Conservation (phyloP, 2,113 vertebrate genomes). For the Amblyornis subalaris region DNA sequence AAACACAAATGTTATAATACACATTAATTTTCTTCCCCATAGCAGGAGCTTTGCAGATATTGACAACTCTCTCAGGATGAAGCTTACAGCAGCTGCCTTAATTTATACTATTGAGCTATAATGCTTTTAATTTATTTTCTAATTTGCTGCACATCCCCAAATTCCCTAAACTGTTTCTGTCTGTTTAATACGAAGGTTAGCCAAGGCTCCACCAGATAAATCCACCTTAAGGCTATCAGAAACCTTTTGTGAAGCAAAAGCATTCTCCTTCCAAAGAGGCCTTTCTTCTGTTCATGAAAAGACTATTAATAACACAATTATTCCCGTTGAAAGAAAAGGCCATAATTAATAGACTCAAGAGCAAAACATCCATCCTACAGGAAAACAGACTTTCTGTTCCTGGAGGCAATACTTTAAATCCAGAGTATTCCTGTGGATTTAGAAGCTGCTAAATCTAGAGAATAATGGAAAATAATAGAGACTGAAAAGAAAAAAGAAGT, state of each 20-base stretch:
- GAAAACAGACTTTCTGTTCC: slow-evolving; percentile 21
- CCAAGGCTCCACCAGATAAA: slow-evolving; percentile 61
- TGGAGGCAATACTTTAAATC: slow-evolving; percentile 38
- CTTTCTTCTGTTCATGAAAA: slow-evolving; percentile 69
- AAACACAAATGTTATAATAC: slow-evolving; percentile 35
- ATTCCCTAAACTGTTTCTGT: slow-evolving; percentile 62
- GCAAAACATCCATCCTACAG: slow-evolving; percentile 13
- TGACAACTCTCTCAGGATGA: slow-evolving; percentile 66
- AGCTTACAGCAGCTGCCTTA: slow-evolving; percentile 56
- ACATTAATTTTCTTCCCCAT: slow-evolving; percentile 50
- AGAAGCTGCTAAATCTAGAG: slow-evolving; percentile 13
- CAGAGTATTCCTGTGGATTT: slow-evolving; percentile 44
- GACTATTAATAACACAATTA: slow-evolving; percentile 71
- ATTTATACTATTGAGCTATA: slow-evolving; percentile 66
- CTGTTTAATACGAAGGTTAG: slow-evolving; percentile 66
- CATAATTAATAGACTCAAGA: slow-evolving; percentile 64
- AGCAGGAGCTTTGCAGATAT: slow-evolving; percentile 53
- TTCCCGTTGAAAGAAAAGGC: slow-evolving; percentile 64
- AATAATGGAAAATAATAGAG: slow-evolving; percentile 39
- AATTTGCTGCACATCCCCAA: slow-evolving; percentile 66
- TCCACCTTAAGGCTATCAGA: slow-evolving; percentile 70
- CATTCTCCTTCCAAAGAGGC: slow-evolving; percentile 59
- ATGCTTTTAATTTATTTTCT: slow-evolving; percentile 70
- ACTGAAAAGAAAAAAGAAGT: neutral
- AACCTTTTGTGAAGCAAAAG: slow-evolving; percentile 65